Evolutionary conservation across 1,140 invertebrate genomes (phyloP), one percentile per base, ranked within the genome.

Genomic region (Orussus abietinus): DNA sequence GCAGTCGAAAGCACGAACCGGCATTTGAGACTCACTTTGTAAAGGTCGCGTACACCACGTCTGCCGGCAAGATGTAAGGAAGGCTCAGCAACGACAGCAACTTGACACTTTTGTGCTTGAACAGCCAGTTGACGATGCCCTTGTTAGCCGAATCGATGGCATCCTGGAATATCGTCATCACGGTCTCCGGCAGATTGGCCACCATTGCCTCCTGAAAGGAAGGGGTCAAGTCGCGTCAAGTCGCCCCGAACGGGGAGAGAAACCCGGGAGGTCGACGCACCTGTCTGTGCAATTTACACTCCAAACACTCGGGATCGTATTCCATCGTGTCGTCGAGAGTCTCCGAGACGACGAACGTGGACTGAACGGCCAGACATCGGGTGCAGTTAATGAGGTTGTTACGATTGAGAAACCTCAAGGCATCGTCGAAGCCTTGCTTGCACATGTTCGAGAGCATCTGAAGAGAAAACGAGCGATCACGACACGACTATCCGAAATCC

Each of bases 381-480:
- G 84, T 87, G 59, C 90, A 93, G 48, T 83, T 88, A 39, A 93
- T 90, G 35, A 93, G 72, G 69, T 92, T 93, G 64, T 96, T 95
- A 44, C 85, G 81, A 50, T 95, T 91, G 32, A 98, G 74, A 74
- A 95, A 98, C 38, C 86, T 79, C 1, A 98, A 75, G 0, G 93
- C 91, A 72, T 99, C 96, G 55, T 97, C 92, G 66, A 98, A 99
- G 12, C 94, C 96, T 75, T 98, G 94, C 57, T 95, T 90, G 66
- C 95, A 98, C 83, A 98, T 96, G 55, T 91, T 90, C 43, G 90
- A 92, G 12, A 92, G 70, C 43, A 79, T 62, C 78, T 79, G 43
- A 15, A 70, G 44, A 59, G 43, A 11, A 38, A 19, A 26, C 21
- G 7, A 28, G 17, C 10, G 34, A 30, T 29, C 10, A 11, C 7